These are phyloP conservation scores for Melitaea cinxia DNA, from an alignment of 1,140 invertebrate species.

Conservation along the genomic window DNA sequence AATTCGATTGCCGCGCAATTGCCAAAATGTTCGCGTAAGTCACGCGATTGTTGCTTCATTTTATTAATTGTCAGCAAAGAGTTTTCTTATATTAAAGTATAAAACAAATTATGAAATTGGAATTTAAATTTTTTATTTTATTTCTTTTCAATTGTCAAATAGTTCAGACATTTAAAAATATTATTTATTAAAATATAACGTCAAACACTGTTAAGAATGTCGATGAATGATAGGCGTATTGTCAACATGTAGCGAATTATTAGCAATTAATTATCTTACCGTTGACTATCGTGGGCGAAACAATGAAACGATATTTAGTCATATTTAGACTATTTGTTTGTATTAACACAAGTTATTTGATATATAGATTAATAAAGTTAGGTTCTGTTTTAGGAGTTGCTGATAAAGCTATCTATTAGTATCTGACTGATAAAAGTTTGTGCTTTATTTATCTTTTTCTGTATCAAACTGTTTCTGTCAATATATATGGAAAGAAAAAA, in stretches of 20 bases:
- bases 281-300: slow-evolving; percentile 1
- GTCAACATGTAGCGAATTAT: not conserved
- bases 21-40: slow-evolving; percentile 4
- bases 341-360: too few relatives aligned
- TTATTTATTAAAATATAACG: too few relatives aligned
- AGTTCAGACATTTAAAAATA: not conserved
- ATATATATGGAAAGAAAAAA: too few relatives aligned
- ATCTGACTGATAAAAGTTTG: too few relatives aligned
- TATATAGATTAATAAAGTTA: too few relatives aligned
- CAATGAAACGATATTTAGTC: not conserved
- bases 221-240: not conserved
- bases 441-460: too few relatives aligned
- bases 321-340: not conserved
- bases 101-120: too few relatives aligned
- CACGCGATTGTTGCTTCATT: not conserved
- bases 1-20: not conserved
- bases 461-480: too few relatives aligned
- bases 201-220: not conserved
- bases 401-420: too few relatives aligned
- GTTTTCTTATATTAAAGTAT: not conserved
- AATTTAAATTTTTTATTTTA: too few relatives aligned
- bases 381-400: too few relatives aligned
- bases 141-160: not conserved
- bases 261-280: not conserved
- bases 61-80: not conserved